Evolutionary conservation across 2,888 invertebrate genomes (phyloP), one percentile per base, ranked within the genome.

Genomic region (Hydriomena furcata): DNA sequence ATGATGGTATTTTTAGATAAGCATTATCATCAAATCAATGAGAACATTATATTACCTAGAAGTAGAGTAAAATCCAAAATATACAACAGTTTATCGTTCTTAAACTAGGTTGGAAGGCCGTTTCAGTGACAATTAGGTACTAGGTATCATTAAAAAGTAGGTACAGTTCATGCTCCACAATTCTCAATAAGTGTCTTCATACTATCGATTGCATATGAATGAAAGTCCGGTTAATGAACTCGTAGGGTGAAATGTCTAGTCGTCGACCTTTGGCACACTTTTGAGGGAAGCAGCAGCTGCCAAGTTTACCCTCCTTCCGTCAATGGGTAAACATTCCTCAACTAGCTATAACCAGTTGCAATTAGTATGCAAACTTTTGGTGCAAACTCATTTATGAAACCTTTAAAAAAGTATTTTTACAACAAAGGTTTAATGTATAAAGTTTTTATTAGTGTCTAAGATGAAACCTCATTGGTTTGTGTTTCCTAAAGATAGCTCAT

Each of bases 221-320:
- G 67, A 46, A 58, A 61, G 59, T 43, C 60, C 63, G 54, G 68
- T 68, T 67, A 61, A 55, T 59, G 63, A 65, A 66, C 71, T 48
- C 51, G 20, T 20, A 23, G 49, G 55, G 52, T 41, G 44, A 58
- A 53, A 52, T 63, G 67, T 66, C 64, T 65, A 68, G 79, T 69
- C 82, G 55, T 61, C 60, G 74, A 80, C 73, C 81, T 76, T 78
- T 82, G 82, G 64, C 84, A 79, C 70, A 83, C 63, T 73, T 83
- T 62, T 58, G 32, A 47, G 55, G 54, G 56, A 61, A 56, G 36
- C 52, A 48, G 53, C 56, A 61, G 64, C 74, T 71, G 74, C 76
- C 77, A 81, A 76, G 77, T 76, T 79, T 79, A 79, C 73, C 71
- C 68, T 62, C 55, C 46, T 72, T 69, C 62, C 62, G 65, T 63